Evolutionary conservation across 2,888 invertebrate species (phyloP).

Genomic region (Pachymerium ferrugineum): DNA sequence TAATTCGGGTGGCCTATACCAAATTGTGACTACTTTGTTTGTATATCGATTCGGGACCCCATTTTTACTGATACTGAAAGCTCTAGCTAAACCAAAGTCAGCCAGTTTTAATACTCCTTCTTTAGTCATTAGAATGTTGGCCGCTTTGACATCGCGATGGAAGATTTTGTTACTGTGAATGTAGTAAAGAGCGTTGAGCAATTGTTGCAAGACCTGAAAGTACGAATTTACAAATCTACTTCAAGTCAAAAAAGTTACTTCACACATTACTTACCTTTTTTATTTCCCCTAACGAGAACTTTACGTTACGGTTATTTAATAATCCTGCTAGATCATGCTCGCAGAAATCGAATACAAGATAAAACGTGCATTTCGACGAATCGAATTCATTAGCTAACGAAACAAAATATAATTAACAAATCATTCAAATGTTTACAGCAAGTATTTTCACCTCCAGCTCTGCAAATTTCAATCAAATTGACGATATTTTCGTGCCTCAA

Average conservation of each 20-base stretch:
- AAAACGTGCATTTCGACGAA: no score
- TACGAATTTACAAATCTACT: no score
- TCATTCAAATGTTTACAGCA: neutral
- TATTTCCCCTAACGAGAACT: neutral
- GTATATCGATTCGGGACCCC: slow-evolving; percentile 96
- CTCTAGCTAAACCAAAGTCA: slow-evolving; percentile 93
- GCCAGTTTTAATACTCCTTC: slow-evolving; percentile 72
- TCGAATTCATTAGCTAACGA: no score
- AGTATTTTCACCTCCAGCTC: neutral
- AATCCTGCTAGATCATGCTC: neutral
- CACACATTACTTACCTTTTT: no score
- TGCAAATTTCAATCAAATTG: neutral
- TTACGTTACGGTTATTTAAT: neutral
- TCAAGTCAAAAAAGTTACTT: no score
- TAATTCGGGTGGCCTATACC: slow-evolving; percentile 98
- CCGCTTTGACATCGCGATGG: neutral
- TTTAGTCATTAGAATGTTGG: neutral
- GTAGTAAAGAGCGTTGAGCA: neutral
- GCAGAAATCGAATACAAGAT: neutral
- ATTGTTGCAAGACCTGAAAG: neutral
- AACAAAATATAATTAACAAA: no score
- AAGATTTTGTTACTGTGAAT: neutral
- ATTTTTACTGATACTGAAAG: slow-evolving; percentile 91
- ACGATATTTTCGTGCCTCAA: neutral
- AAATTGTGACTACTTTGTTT: slow-evolving; percentile 96